A percentile compares a stretch with the other conserved stretches of the same genome.
phyloP scores from a whole-genome alignment of 2,888 invertebrate genomes.

The Andrena marginata region DNA sequence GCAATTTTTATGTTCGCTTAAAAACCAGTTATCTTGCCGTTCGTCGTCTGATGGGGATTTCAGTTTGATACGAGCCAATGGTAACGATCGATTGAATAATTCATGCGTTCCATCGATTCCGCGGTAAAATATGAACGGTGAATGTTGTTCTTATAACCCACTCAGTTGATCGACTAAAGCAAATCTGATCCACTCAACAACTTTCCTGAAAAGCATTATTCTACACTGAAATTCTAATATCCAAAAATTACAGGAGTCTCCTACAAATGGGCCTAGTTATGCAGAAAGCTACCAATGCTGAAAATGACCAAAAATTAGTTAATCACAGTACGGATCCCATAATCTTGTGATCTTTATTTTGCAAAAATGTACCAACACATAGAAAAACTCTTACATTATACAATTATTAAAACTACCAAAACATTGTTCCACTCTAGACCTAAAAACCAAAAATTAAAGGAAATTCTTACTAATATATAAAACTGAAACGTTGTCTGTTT shows the following conservation, averaged over 20 bases:
- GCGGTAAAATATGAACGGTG: constrained; percentile 28
- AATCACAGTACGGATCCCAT: no score
- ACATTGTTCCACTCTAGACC: no score
- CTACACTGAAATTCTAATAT: background rate
- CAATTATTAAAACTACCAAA: no score
- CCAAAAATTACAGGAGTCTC: background rate
- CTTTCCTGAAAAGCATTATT: constrained; percentile 6
- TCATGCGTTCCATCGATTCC: constrained; percentile 58
- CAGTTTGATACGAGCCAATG: constrained; percentile 22
- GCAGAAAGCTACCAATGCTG: no score
- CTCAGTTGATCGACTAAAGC: background rate
- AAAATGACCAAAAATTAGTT: no score
- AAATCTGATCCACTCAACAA: no score
- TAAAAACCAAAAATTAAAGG: no score
- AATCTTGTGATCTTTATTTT: no score
- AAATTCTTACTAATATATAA: no score
- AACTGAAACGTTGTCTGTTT: no score
- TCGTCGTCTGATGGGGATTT: constrained; percentile 18
- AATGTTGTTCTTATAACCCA: constrained; percentile 39
- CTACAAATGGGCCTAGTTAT: background rate
- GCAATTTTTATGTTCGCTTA: constrained; percentile 42
- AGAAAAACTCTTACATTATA: no score
- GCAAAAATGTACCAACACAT: no score
- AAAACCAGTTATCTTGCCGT: constrained; percentile 39
- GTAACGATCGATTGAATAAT: constrained; percentile 64